These are phyloP conservation scores for Crematogaster levior DNA, from an alignment of 2,888 invertebrate species.

Conservation along the genomic window DNA sequence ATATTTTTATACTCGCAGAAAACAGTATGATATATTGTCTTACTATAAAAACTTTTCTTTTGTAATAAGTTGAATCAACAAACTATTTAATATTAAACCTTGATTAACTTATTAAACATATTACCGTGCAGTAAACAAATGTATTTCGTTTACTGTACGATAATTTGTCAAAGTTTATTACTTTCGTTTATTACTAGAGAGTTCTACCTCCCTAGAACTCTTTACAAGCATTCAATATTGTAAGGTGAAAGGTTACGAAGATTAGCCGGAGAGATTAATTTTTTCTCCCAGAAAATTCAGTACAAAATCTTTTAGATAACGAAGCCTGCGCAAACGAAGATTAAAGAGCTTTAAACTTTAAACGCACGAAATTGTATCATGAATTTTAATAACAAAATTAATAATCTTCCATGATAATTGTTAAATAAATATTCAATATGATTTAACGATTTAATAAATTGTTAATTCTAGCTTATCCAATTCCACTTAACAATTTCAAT, in stretches of 20 bases:
- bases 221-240: not conserved
- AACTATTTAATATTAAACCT: not conserved
- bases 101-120: too few relatives aligned
- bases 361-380: not conserved
- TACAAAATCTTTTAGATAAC: not conserved
- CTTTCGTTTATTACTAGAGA: too few relatives aligned
- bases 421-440: not conserved
- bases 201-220: not conserved
- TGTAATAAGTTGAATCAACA: not conserved
- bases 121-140: not conserved
- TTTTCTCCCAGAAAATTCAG: not conserved
- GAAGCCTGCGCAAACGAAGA: not conserved
- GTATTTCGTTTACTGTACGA: too few relatives aligned
- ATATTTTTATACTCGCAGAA: not conserved
- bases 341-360: not conserved
- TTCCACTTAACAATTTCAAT: not conserved
- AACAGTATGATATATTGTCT: not conserved
- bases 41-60: not conserved
- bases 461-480: not conserved
- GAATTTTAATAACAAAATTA: not conserved
- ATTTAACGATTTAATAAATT: not conserved
- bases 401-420: not conserved
- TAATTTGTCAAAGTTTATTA: too few relatives aligned
- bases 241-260: constrained; percentile 4
- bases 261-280: constrained; percentile 10